Conservation (phyloP, 2,797 vertebrate genomes). For the Amniataba percoides region DNA sequence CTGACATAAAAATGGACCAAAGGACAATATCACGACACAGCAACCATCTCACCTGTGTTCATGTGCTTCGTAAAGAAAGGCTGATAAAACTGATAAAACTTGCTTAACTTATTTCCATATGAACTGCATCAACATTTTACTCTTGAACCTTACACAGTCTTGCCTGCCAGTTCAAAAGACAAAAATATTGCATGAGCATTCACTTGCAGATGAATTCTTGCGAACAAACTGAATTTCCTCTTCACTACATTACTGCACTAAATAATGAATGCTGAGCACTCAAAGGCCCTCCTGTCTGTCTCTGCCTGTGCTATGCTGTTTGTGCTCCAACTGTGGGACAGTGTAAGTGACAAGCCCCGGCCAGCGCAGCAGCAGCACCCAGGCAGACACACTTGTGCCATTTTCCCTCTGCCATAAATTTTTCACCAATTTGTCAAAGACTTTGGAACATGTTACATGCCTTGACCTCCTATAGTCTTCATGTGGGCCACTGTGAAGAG, state of each 20-base stretch:
- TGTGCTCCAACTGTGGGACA: slow-evolving; percentile 33
- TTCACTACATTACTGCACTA: slow-evolving; percentile 9
- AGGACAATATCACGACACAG: slow-evolving; percentile 23
- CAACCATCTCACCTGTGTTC: slow-evolving; percentile 5
- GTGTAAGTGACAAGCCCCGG: slow-evolving; percentile 35
- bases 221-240: slow-evolving; percentile 22
- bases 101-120: slow-evolving; percentile 2
- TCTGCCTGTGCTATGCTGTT: slow-evolving; percentile 16
- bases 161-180: neutral
- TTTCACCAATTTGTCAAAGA: slow-evolving; percentile 73
- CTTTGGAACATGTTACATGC: slow-evolving; percentile 41
- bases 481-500: neutral
- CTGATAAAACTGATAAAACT: slow-evolving; percentile 10
- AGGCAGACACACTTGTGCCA: slow-evolving; percentile 52
- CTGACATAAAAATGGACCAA: slow-evolving; percentile 18
- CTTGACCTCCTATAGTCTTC: slow-evolving; percentile 39
- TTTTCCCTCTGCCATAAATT: slow-evolving; percentile 54
- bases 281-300: slow-evolving; percentile 7
- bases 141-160: neutral
- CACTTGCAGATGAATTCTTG: slow-evolving; percentile 21
- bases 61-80: neutral
- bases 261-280: slow-evolving; percentile 55
- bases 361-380: slow-evolving; percentile 2
- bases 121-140: neutral
- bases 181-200: neutral